phyloP scores from a whole-genome alignment of 92 coral and sea anemone species.

The Meandrina meandrites region DNA sequence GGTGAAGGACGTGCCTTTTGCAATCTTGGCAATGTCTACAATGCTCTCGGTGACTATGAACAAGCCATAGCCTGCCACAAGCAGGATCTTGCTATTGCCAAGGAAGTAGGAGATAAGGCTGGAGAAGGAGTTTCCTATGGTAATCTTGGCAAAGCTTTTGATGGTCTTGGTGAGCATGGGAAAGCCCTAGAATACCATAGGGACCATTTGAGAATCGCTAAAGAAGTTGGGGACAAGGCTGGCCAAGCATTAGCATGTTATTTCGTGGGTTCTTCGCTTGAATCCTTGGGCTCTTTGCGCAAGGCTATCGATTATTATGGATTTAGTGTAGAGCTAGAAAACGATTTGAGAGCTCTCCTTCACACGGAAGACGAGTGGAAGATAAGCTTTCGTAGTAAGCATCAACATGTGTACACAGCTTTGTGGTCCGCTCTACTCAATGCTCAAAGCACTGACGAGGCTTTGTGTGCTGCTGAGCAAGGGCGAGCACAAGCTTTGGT shows the following conservation, averaged over 20 bases:
- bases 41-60: not conserved
- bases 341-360: not conserved
- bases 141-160: not conserved
- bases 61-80: not conserved
- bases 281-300: not conserved
- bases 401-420: not conserved
- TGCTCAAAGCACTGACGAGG: not conserved
- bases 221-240: not conserved
- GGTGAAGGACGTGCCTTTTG: not conserved
- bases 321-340: not conserved
- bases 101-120: slow-evolving; percentile 3
- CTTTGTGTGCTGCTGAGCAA: slow-evolving; percentile 1
- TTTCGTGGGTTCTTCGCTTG: not conserved
- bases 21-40: not conserved
- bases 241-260: not conserved
- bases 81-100: not conserved
- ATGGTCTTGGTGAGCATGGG: not conserved
- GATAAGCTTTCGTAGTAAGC: not conserved
- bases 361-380: not conserved
- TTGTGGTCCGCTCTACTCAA: not conserved
- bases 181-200: not conserved
- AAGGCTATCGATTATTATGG: not conserved
- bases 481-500: slow-evolving; percentile 5
- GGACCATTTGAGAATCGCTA: not conserved
- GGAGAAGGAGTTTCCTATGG: slow-evolving; percentile 8